Conservation (phyloP, 2,888 invertebrate species). For the Drosophila basisetae region DNA sequence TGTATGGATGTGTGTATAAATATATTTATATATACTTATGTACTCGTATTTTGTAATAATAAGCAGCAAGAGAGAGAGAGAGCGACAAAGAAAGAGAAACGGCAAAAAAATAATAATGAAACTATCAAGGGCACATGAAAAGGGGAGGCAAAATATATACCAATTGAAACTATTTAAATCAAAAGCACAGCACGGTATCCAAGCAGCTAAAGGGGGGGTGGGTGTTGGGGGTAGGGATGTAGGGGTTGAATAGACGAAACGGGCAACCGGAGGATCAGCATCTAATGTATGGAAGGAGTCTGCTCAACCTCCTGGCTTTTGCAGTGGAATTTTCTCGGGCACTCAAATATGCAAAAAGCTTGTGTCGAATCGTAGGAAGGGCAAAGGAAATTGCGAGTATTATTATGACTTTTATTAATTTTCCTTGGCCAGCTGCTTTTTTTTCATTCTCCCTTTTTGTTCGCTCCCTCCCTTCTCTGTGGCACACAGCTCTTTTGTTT, state of each 20-base stretch:
- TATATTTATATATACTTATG: not conserved
- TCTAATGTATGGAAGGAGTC: slow-evolving; percentile 23
- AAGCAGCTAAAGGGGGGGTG: not conserved
- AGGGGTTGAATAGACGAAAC: slow-evolving; percentile 3
- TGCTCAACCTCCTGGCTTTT: slow-evolving; percentile 1
- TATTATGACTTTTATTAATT: slow-evolving; percentile 80
- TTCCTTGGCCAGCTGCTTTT: slow-evolving; percentile 49
- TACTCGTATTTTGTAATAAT: slow-evolving; percentile 30
- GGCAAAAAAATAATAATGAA: slow-evolving; percentile 39
- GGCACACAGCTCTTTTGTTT: slow-evolving; percentile 44
- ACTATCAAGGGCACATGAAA: slow-evolving; percentile 50
- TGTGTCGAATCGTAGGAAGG: slow-evolving; percentile 45
- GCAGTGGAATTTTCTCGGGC: slow-evolving; percentile 47
- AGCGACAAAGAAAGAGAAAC: not conserved
- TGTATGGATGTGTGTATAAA: slow-evolving; percentile 2
- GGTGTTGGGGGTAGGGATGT: not conserved
- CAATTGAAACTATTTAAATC: slow-evolving; percentile 73
- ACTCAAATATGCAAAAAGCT: slow-evolving; percentile 57
- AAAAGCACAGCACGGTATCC: slow-evolving; percentile 32
- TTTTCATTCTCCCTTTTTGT: not conserved
- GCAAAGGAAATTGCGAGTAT: slow-evolving; percentile 80
- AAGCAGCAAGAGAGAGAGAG: not conserved
- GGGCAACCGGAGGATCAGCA: slow-evolving; percentile 27
- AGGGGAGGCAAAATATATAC: slow-evolving; percentile 43
- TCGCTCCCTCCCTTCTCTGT: slow-evolving; percentile 20